A percentile compares a stretch with the other conserved stretches of the same genome.
phyloP scores from a whole-genome alignment of 2,113 vertebrate species.

The Cyprinodon variegatus region DNA sequence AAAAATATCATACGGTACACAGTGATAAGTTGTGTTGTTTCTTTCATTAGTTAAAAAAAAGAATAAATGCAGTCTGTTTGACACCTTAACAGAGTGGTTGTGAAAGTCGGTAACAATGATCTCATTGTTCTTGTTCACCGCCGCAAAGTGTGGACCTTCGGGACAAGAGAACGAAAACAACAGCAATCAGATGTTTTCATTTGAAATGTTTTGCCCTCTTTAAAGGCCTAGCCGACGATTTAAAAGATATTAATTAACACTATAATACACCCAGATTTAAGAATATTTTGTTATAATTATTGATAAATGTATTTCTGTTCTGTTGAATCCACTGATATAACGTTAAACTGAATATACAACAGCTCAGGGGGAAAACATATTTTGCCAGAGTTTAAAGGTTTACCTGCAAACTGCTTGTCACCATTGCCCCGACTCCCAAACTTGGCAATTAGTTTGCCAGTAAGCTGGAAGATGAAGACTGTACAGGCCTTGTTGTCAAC shows the following conservation, averaged over 20 bases:
- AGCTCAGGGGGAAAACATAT: background rate
- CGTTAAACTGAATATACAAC: background rate
- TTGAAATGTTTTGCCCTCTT: background rate
- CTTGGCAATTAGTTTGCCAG: slow-evolving; percentile 93
- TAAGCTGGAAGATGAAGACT: slow-evolving; percentile 97
- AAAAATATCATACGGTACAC: background rate
- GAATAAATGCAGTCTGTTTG: rapidly evolving
- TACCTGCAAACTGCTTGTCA: slow-evolving; percentile 99
- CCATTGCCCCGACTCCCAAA: slow-evolving; percentile 96
- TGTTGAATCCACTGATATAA: background rate
- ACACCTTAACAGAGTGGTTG: slow-evolving; percentile 98
- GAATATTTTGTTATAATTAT: no score
- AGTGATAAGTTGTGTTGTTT: background rate
- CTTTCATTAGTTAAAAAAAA: background rate
- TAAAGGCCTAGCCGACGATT: background rate
- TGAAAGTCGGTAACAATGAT: slow-evolving; percentile 98
- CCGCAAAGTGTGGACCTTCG: slow-evolving; percentile 92
- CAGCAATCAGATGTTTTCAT: background rate
- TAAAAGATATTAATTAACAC: background rate
- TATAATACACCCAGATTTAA: no score
- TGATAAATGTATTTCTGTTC: background rate
- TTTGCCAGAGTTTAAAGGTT: no score
- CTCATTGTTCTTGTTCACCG: slow-evolving; percentile 98
- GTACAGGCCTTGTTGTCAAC: slow-evolving; percentile 98
- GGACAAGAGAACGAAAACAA: slow-evolving; percentile 7